Conservation (phyloP, 2,888 invertebrate species). For the Slavum lentiscoides region DNA sequence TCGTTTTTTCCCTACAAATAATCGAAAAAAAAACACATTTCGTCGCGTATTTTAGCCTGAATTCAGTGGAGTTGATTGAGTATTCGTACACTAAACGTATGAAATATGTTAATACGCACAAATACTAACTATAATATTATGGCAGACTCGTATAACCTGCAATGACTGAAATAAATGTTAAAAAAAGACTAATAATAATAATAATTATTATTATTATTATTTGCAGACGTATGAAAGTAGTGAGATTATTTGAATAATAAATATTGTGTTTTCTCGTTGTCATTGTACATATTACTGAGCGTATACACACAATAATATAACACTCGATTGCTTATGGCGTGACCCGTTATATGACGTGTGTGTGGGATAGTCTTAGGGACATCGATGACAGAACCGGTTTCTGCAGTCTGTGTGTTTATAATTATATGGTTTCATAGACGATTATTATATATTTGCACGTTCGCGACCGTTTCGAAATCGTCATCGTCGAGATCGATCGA, state of each 20-base stretch:
- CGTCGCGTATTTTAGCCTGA: too few relatives aligned
- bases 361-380: not conserved
- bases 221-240: constrained; percentile 3
- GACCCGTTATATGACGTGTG: not conserved
- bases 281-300: not conserved
- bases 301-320: not conserved
- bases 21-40: too few relatives aligned
- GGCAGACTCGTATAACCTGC: not conserved
- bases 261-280: constrained; percentile 26
- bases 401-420: not conserved
- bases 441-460: not conserved
- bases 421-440: not conserved
- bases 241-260: constrained; percentile 1
- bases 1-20: too few relatives aligned
- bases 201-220: not conserved
- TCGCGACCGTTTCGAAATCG: not conserved
- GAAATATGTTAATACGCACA: too few relatives aligned
- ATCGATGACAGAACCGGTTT: constrained; percentile 23
- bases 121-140: too few relatives aligned
- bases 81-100: too few relatives aligned
- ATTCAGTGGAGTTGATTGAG: too few relatives aligned
- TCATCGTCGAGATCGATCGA: not conserved
- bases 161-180: not conserved
- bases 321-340: constrained; percentile 10
- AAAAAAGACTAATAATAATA: not conserved